Percentiles rank a stretch among this genome's conserved stretches.
These are phyloP conservation scores for Dermochelys coriacea DNA, from an alignment of 2,797 vertebrate genomes.

Conservation along the genomic window DNA sequence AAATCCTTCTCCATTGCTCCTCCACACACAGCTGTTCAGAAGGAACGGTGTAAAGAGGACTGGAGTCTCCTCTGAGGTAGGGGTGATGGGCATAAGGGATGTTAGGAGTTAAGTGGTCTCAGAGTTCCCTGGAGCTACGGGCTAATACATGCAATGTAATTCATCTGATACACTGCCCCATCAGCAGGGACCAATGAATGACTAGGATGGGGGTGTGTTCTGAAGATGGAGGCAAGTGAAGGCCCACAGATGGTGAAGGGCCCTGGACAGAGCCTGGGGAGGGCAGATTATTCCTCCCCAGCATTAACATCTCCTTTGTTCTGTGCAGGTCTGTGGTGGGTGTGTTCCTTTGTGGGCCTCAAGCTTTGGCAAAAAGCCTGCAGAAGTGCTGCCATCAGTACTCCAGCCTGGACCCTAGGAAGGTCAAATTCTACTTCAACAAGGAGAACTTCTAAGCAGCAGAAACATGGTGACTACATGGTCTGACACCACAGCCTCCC, in stretches of 20 bases:
- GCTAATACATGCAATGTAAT: neutral
- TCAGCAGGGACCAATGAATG: neutral
- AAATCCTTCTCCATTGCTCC: neutral
- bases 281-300: rapidly evolving
- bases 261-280: neutral
- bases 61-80: neutral
- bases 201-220: neutral
- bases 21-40: neutral
- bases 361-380: conserved; percentile 82
- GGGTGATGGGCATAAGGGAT: neutral
- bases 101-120: neutral
- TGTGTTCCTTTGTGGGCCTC: conserved; percentile 90
- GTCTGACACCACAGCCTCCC: neutral
- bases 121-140: neutral
- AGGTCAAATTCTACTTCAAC: conserved; percentile 95
- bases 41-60: neutral
- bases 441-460: conserved; percentile 91
- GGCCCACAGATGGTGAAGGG: neutral
- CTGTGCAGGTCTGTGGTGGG: conserved; percentile 87
- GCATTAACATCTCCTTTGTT: neutral
- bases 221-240: neutral
- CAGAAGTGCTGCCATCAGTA: conserved; percentile 87
- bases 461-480: rapidly evolving
- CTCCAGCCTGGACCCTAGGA: conserved; percentile 91
- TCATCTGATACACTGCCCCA: neutral